Base-by-base conservation (phyloP, 2,888 invertebrate genomes). In the Iselma pallidipennis region DNA sequence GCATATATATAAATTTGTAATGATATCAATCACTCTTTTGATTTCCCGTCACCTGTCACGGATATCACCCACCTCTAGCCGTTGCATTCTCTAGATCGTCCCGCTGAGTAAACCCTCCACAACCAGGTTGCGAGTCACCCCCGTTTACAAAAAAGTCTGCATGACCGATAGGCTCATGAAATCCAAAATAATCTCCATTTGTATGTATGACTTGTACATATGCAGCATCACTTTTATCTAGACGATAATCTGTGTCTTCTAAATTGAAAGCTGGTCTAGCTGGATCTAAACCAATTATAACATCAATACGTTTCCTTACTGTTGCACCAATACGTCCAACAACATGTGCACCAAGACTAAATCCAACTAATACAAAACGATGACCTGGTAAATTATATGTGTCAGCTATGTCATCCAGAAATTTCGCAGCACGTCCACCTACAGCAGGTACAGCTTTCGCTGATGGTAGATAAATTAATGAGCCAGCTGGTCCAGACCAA, bases 211-310 rank as follows among this genome's bases (percentile, higher is more conserved):
- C 62, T 55, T 76, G 71, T 2, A 78, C 77, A 58, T 71, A 71
- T n/a, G 68, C 57, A 1, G 72, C 78, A 61, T 76, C 77, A 29
- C 63, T 66, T n/a, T 60, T 50, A 54, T 77, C 74, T 14, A 78
- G 55, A 19, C 76, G 70, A 42, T 69, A 65, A 3, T 68, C 66
- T 2, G 49, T 68, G 25, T 75, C 63, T 19, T 50, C 56, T 12
- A 70, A 19, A 6, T 64, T 64, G 57, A 67, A 74, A 1, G 68
- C 49, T n/a, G 75, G 76, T 26, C 57, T 52, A 2, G 78, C 78
- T 28, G 77, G 76, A 57, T 78, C 78, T 29, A 78, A 55, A 37
- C 75, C 79, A 26, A 76, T 66, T 42, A 79, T 79, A 25, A 67
- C 69, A 49, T 67, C 66, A 5, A 77, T 66, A 55, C 72, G 59